Evolutionary conservation across 23 tunicate genomes (phyloP).

Genomic region (Clavelina lepadiformis): DNA sequence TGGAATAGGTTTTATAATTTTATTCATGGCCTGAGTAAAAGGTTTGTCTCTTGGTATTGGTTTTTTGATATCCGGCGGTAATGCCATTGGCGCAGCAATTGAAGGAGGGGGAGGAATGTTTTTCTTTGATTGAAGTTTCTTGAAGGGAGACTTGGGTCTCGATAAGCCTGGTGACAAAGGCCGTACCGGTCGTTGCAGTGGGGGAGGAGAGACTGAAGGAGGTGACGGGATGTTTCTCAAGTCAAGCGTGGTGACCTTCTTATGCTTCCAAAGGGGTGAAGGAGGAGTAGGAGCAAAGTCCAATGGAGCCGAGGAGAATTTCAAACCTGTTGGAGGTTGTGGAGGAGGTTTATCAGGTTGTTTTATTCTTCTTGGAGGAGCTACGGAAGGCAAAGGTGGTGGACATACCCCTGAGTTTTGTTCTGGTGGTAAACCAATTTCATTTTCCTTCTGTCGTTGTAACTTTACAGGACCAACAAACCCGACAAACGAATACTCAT

Average conservation of each 20-base stretch:
- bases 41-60: no score
- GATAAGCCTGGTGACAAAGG: no score
- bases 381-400: constrained; percentile 35
- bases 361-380: constrained; percentile 31
- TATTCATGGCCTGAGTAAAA: no score
- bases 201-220: constrained; percentile 17
- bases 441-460: constrained; percentile 29
- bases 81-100: constrained; percentile 3
- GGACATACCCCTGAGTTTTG: not conserved
- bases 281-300: constrained; percentile 1
- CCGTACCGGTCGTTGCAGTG: no score
- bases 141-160: no score
- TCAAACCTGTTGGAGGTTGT: not conserved
- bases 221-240: constrained; percentile 30
- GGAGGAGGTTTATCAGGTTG: not conserved
- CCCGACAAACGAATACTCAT: constrained; percentile 75
- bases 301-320: not conserved
- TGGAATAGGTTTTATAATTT: no score
- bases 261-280: not conserved
- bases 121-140: no score
- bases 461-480: constrained; percentile 75
- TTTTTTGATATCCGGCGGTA: not conserved
- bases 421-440: not conserved
- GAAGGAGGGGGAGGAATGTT: constrained; percentile 3
- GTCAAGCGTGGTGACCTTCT: no score